Evolutionary conservation across 2,888 invertebrate species (phyloP).

Genomic region (Megaustenia siamemsis): DNA sequence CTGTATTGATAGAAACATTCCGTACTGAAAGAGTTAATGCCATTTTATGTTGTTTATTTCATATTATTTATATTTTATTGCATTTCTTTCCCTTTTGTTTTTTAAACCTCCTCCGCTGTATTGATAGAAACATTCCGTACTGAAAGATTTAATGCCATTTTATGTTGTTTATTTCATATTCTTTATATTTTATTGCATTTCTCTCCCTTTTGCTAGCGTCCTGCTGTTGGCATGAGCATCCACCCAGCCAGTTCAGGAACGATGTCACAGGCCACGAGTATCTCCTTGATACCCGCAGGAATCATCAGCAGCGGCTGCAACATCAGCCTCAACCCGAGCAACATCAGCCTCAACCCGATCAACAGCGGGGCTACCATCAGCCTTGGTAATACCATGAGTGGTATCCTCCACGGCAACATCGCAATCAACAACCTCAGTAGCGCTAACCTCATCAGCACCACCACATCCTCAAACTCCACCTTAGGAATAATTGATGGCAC

Average conservation of each 20-base stretch:
- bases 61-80: too few relatives aligned
- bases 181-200: too few relatives aligned
- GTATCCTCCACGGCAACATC: constrained; percentile 38
- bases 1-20: too few relatives aligned
- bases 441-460: background rate
- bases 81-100: too few relatives aligned
- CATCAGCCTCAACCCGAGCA: constrained; percentile 39
- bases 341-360: constrained; percentile 33
- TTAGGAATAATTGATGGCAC: background rate
- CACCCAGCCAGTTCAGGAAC: constrained; percentile 29
- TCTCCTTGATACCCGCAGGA: constrained; percentile 45
- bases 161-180: too few relatives aligned
- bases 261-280: constrained; percentile 41
- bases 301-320: constrained; percentile 46
- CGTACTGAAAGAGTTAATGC: too few relatives aligned
- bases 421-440: constrained; percentile 32
- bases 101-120: too few relatives aligned
- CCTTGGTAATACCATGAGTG: constrained; percentile 13
- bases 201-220: too few relatives aligned
- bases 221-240: constrained; percentile 45
- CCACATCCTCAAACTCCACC: background rate
- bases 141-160: too few relatives aligned
- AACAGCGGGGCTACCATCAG: constrained; percentile 34
- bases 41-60: too few relatives aligned
- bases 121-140: too few relatives aligned